phyloP scores from a whole-genome alignment of 2,888 invertebrate species.

The Salticus scenicus region DNA sequence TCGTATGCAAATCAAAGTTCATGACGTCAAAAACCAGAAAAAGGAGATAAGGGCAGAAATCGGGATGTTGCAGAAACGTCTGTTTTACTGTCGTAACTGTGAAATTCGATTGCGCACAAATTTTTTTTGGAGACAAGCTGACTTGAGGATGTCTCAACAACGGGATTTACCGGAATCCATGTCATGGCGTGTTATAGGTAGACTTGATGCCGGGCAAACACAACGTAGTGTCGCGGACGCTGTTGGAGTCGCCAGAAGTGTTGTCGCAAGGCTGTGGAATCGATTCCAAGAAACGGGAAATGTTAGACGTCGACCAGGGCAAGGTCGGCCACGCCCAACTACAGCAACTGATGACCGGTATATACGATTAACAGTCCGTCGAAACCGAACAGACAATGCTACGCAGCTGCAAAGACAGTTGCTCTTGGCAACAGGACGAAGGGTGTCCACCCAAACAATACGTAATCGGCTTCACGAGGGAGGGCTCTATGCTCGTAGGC shows the following conservation, averaged over 20 bases:
- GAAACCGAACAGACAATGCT: slow-evolving; percentile 17
- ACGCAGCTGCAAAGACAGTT: slow-evolving; percentile 3
- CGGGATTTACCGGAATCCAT: not conserved
- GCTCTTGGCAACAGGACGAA: slow-evolving; percentile 11
- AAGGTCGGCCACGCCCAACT: slow-evolving; percentile 11
- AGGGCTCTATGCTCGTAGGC: not conserved
- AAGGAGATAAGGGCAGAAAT: too few species aligned
- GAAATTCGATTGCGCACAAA: too few species aligned
- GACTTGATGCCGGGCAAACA: not conserved
- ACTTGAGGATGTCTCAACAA: not conserved
- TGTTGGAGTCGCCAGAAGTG: slow-evolving; percentile 25
- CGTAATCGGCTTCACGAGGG: not conserved
- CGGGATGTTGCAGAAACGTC: too few species aligned
- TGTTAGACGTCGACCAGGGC: slow-evolving; percentile 16
- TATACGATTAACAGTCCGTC: not conserved
- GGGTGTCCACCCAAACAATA: slow-evolving; percentile 11
- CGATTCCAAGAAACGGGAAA: slow-evolving; percentile 32
- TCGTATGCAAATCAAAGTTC: too few species aligned
- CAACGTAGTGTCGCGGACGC: not conserved
- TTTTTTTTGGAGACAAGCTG: not conserved
- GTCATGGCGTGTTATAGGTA: not conserved
- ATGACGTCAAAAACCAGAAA: too few species aligned
- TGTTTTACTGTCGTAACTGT: too few species aligned
- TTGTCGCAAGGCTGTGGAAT: slow-evolving; percentile 28
- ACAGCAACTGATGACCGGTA: slow-evolving; percentile 10